Conservation (phyloP, 2,113 vertebrate species). For the Mormoops blainvillei region DNA sequence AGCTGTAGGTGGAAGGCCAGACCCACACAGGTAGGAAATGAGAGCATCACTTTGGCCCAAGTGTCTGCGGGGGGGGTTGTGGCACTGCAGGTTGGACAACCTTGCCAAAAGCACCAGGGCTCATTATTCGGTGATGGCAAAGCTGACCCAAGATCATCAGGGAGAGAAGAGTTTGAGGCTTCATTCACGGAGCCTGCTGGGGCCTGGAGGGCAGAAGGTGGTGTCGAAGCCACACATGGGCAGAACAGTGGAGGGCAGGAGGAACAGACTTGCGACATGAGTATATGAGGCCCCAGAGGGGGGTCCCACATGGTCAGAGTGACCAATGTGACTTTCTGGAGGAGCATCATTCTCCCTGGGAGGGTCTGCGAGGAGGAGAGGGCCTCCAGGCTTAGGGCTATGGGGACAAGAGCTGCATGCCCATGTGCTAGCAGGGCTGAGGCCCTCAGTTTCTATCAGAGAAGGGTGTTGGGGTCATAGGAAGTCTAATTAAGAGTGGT, state of each 20-base stretch:
- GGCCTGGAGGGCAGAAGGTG: too few relatives aligned
- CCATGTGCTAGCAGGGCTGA: not conserved
- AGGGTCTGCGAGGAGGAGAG: not conserved
- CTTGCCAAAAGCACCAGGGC: not conserved
- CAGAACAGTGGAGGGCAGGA: fast-evolving
- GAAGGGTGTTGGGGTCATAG: not conserved
- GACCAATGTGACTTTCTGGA: not conserved
- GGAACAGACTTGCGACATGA: not conserved
- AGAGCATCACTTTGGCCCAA: not conserved
- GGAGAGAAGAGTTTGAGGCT: not conserved
- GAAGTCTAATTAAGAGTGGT: not conserved
- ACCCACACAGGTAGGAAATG: not conserved
- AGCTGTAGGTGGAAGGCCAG: not conserved
- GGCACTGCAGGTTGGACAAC: not conserved
- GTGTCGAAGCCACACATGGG: not conserved
- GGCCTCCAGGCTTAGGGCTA: too few relatives aligned
- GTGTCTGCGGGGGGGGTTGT: too few relatives aligned
- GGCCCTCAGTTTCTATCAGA: not conserved
- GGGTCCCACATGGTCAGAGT: not conserved
- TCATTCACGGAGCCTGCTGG: not conserved
- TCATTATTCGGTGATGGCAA: not conserved
- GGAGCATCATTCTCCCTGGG: not conserved
- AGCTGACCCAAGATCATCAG: not conserved
- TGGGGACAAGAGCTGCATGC: not conserved
- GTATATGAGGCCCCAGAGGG: not conserved